Percentiles rank a stretch among this genome's conserved stretches.
These are phyloP conservation scores for Germaria angustata DNA, from an alignment of 2,888 invertebrate genomes.

Conservation along the genomic window DNA sequence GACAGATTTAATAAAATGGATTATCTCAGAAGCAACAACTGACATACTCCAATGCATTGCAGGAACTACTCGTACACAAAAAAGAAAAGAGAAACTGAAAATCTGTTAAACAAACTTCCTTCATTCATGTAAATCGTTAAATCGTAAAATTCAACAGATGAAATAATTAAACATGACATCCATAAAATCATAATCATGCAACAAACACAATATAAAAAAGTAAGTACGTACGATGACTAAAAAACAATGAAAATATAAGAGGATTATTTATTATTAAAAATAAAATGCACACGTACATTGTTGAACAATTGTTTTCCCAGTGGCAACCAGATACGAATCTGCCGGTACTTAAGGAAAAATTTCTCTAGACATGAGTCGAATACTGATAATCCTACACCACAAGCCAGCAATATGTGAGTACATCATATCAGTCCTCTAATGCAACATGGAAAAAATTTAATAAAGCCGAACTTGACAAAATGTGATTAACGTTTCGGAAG, in stretches of 20 bases:
- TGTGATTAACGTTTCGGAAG: too few species aligned
- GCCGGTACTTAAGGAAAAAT: background rate
- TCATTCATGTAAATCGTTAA: constrained; percentile 44
- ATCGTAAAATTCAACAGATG: constrained; percentile 55
- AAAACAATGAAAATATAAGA: constrained; percentile 28
- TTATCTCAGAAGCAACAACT: constrained; percentile 46
- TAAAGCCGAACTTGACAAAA: too few species aligned
- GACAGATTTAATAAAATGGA: constrained; percentile 48
- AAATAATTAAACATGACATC: constrained; percentile 62
- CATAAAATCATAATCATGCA: constrained; percentile 51
- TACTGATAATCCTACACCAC: too few species aligned
- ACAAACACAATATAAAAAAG: constrained; percentile 19
- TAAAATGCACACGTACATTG: background rate
- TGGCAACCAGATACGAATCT: background rate
- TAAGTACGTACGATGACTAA: background rate
- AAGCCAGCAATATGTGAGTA: too few species aligned
- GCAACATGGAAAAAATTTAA: too few species aligned
- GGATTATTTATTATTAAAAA: constrained; percentile 7
- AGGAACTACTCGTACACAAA: constrained; percentile 23
- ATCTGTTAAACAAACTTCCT: constrained; percentile 54
- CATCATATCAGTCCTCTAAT: too few species aligned
- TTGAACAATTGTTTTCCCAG: constrained; percentile 32
- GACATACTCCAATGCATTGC: constrained; percentile 7
- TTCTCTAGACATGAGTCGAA: too few species aligned
- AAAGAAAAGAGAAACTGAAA: constrained; percentile 7